phyloP scores from a whole-genome alignment of 2,888 invertebrate genomes.

The Buathra laborator region DNA sequence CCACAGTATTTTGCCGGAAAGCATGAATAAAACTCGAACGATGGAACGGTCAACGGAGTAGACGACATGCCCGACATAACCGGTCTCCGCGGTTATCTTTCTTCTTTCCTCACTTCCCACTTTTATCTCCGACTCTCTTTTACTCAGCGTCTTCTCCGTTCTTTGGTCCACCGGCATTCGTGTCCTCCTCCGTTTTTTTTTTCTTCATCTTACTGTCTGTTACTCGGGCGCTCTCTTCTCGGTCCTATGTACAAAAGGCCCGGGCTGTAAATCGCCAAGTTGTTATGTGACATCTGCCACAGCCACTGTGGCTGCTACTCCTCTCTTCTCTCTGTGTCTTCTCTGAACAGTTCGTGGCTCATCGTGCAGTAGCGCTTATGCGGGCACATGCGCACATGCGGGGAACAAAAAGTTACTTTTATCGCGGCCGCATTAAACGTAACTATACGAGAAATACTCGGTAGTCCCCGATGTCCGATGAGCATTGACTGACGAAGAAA shows the following conservation, averaged over 20 bases:
- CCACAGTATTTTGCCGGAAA: slow-evolving; percentile 69
- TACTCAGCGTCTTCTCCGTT: slow-evolving; percentile 38
- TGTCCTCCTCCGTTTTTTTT: slow-evolving; percentile 7
- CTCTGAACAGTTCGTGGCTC: slow-evolving; percentile 29
- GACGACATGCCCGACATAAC: slow-evolving; percentile 71
- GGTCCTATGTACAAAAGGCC: slow-evolving; percentile 63
- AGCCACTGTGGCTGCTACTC: slow-evolving; percentile 55
- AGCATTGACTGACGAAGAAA: background rate
- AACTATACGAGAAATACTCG: slow-evolving; percentile 51
- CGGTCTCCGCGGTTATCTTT: slow-evolving; percentile 64
- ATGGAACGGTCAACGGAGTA: slow-evolving; percentile 70
- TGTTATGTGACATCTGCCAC: slow-evolving; percentile 67
- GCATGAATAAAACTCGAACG: slow-evolving; percentile 72
- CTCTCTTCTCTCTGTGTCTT: slow-evolving; percentile 15
- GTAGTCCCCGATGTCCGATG: background rate
- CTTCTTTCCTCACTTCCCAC: slow-evolving; percentile 42
- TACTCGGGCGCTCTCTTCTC: slow-evolving; percentile 48
- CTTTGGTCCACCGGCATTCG: slow-evolving; percentile 11
- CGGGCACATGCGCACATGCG: slow-evolving; percentile 13
- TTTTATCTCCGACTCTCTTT: slow-evolving; percentile 34
- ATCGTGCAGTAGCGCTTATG: slow-evolving; percentile 41
- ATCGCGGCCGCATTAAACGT: slow-evolving; percentile 52
- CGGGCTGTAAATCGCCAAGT: slow-evolving; percentile 65
- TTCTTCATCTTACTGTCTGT: slow-evolving; percentile 35
- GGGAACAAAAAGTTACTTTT: slow-evolving; percentile 45